These are phyloP conservation scores for Corynorhinus townsendii DNA, from an alignment of 2,113 vertebrate species.

Conservation along the genomic window DNA sequence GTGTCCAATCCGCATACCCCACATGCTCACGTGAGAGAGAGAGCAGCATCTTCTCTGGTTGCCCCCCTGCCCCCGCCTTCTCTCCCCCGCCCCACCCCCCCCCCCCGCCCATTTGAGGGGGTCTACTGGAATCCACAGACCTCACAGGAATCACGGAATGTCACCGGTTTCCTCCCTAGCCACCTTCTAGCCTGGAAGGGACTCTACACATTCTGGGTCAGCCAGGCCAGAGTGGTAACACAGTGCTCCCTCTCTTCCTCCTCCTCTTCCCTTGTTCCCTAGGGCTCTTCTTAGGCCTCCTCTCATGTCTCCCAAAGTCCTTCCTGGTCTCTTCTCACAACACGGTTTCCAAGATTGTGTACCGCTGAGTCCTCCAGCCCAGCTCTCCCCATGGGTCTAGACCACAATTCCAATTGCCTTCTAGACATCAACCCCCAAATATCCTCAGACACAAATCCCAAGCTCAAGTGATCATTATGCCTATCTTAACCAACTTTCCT, in stretches of 20 bases:
- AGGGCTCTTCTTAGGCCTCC: background rate
- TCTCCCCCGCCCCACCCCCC: too few species aligned
- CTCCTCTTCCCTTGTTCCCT: background rate
- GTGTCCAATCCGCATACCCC: fast-evolving
- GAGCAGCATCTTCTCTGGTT: background rate
- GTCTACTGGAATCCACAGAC: background rate
- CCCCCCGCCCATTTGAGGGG: background rate
- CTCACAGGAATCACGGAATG: background rate
- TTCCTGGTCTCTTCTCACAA: background rate
- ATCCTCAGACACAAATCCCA: background rate
- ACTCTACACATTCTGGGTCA: fast-evolving
- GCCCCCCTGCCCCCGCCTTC: too few species aligned
- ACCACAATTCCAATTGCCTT: background rate
- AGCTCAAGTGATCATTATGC: background rate
- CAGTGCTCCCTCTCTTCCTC: background rate
- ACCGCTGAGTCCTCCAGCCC: background rate
- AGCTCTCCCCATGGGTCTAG: background rate
- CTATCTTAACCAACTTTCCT: background rate
- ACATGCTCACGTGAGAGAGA: too few species aligned
- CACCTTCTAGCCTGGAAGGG: background rate
- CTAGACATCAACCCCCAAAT: background rate
- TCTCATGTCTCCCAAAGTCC: background rate
- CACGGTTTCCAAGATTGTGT: background rate
- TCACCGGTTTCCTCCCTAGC: background rate
- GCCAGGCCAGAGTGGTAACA: background rate